Evolutionary conservation across 2,113 vertebrate species (phyloP).

Genomic region (Puffinus mauretanicus): DNA sequence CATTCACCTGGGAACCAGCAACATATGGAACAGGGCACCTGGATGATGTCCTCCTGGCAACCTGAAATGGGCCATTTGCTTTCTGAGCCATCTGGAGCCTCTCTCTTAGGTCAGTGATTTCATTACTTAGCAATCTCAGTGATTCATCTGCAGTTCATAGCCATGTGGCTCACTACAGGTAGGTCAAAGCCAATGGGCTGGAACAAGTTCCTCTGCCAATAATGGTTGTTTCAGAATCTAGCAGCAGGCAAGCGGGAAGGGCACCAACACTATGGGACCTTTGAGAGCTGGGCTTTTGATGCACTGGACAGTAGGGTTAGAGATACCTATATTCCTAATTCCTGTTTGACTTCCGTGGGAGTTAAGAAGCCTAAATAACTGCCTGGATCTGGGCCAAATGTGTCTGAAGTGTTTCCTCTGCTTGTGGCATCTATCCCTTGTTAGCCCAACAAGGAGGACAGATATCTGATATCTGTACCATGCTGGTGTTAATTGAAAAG

Average conservation of each 20-base stretch:
- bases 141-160: neutral
- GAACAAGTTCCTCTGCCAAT: neutral
- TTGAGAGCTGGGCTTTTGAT: neutral
- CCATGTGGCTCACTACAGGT: neutral
- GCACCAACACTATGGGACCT: neutral
- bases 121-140: constrained; percentile 1
- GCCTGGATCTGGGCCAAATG: neutral
- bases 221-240: neutral
- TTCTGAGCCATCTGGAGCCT: constrained; percentile 18
- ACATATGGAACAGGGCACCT: constrained; percentile 33
- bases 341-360: neutral
- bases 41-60: constrained; percentile 7
- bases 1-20: neutral
- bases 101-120: neutral
- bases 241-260: neutral
- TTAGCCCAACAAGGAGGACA: neutral
- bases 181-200: neutral
- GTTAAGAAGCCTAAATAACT: neutral
- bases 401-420: neutral
- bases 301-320: neutral
- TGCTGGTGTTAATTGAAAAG: neutral
- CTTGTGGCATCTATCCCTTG: neutral
- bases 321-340: neutral
- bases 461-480: neutral
- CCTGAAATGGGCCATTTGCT: neutral